phyloP scores from a whole-genome alignment of 2,888 invertebrate genomes.

The Capitulum mitella region DNA sequence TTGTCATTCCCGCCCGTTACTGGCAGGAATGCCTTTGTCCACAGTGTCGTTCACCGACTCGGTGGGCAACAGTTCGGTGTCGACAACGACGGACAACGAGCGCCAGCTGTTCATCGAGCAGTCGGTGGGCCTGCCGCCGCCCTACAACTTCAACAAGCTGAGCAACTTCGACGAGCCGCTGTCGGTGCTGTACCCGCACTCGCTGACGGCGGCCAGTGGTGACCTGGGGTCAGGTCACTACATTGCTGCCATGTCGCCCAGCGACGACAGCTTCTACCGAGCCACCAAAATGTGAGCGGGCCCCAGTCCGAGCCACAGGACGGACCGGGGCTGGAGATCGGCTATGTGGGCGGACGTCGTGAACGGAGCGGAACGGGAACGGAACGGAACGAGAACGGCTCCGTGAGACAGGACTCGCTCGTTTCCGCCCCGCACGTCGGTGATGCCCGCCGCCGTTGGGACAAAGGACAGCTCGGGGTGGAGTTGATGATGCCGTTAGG shows the following conservation, averaged over 20 bases:
- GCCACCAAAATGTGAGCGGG: slow-evolving; percentile 5
- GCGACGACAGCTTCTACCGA: slow-evolving; percentile 14
- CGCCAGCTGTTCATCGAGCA: slow-evolving; percentile 8
- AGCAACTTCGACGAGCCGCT: background rate
- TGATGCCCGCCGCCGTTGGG: no score
- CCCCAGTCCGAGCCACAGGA: no score
- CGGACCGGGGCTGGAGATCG: no score
- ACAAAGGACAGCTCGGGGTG: no score
- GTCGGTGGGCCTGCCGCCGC: background rate
- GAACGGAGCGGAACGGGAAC: no score
- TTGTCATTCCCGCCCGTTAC: no score
- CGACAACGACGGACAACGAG: slow-evolving; percentile 18
- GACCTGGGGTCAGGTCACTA: slow-evolving; percentile 16
- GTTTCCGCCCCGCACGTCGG: no score
- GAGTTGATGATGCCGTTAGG: no score
- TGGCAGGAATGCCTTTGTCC: no score
- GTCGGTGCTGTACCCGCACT: background rate
- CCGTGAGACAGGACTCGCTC: no score
- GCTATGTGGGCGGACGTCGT: no score
- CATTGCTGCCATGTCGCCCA: slow-evolving; percentile 4
- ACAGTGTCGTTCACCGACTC: slow-evolving; percentile 4
- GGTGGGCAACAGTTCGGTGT: slow-evolving; percentile 5
- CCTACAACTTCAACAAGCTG: slow-evolving; percentile 16
- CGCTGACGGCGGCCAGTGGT: background rate
- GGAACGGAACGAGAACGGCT: no score